Evolutionary conservation across 2,113 vertebrate genomes (phyloP), one percentile per base, ranked within the genome.

Genomic region (Cebidichthys violaceus): DNA sequence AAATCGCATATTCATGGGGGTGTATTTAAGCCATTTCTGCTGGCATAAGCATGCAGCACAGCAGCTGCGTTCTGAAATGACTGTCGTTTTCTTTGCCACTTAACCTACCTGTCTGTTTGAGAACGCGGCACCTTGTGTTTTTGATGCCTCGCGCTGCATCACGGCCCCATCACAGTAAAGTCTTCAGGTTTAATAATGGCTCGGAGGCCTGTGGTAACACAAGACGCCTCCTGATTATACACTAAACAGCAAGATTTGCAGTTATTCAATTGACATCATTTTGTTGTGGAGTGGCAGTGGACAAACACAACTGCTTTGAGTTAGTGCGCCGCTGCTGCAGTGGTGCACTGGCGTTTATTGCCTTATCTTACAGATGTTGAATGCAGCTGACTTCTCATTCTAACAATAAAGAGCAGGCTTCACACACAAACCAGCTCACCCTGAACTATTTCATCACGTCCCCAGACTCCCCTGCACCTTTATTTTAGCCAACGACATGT

Each of bases 11-110:
- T 94, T 94, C 94, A 95, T 93, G 91, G 71, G 57, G 92, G 75
- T 92, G 89, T 89, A 90, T 95, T 95, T 95, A 95, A 95, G 86
- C 85, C 78, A 65, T 94, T 95, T 95, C 93, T 95, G 95, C 95
- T 95, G 91, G 92, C 94, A 94, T 95, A 95, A 95, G 95, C 95
- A 96, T 41, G 81, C 88, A 54, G 84, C 71, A 55, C 85, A 84
- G 91, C 91, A 50, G 86, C 81, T 13, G 73, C 37, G 24, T 50
- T 90, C 84, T 86, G 82, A 90, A 74, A 89, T 91, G 78, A 77
- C 71, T 83, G 86, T 86, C 79, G 69, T 79, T 90, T 83, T 71
- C 81, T 87, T 81, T 90, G 89, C 93, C 91, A 92, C 91, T 90
- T 93, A 92, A 87, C 90, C 89, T 82, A 76, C 90, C 88, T 89